Percentiles rank a stretch among this genome's conserved stretches.
These are phyloP conservation scores for Albula goreensis DNA, from an alignment of 2,113 vertebrate genomes.

Conservation along the genomic window DNA sequence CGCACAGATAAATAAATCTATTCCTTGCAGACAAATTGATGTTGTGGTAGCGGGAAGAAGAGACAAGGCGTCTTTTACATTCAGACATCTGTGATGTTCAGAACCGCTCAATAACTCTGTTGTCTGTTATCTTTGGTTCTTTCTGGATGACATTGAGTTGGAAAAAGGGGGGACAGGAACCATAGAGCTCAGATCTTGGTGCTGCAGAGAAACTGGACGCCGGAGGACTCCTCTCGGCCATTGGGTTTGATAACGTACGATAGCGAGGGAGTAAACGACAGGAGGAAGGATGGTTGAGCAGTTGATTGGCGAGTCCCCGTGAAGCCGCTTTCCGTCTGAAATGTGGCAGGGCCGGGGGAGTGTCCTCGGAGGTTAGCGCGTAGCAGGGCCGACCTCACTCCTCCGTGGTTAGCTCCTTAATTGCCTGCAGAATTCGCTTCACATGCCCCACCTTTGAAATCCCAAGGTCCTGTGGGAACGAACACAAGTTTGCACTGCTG, in stretches of 20 bases:
- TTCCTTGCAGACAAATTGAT: not conserved
- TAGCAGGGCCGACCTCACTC: not conserved
- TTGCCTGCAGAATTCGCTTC: conserved; percentile 17
- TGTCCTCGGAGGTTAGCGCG: not conserved
- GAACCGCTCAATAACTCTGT: not conserved
- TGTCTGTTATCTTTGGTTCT: not conserved
- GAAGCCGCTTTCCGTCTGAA: not conserved
- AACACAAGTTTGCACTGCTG: not conserved
- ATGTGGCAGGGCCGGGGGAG: not conserved
- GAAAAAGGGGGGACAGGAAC: not conserved
- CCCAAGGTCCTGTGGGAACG: conserved; percentile 17
- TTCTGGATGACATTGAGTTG: not conserved
- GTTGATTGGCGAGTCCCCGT: not conserved
- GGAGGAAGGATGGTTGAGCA: not conserved
- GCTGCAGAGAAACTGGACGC: not conserved
- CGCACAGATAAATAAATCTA: not conserved
- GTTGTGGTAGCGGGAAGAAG: not conserved
- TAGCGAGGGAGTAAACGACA: not conserved
- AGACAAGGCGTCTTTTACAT: not conserved
- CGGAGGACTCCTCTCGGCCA: too few species aligned
- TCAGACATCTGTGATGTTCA: not conserved
- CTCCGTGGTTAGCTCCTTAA: not conserved
- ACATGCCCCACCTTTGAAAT: conserved; percentile 29
- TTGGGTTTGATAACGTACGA: not conserved
- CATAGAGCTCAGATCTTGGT: not conserved